A percentile compares a stretch with the other conserved stretches of the same genome.
These are phyloP conservation scores for Danio aesculapii DNA, from an alignment of 2,797 vertebrate species.

Conservation along the genomic window DNA sequence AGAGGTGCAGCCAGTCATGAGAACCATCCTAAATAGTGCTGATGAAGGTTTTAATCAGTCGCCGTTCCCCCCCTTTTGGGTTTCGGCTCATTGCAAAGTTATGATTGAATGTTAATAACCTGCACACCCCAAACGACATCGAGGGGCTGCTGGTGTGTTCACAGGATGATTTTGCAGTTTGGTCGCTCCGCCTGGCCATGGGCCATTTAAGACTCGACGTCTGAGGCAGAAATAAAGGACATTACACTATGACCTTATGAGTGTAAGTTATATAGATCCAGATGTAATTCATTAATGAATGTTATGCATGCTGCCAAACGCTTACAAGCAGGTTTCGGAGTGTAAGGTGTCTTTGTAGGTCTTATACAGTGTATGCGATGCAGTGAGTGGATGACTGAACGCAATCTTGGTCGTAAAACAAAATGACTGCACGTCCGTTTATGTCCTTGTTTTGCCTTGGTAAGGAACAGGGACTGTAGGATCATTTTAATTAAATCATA, in stretches of 20 bases:
- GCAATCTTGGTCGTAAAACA: constrained; percentile 31
- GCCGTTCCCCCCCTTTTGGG: constrained; percentile 78
- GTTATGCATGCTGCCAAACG: constrained; percentile 66
- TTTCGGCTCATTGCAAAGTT: constrained; percentile 84
- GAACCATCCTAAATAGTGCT: constrained; percentile 80
- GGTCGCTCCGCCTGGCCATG: constrained; percentile 79
- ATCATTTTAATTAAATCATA: constrained; percentile 19
- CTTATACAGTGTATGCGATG: constrained; percentile 14
- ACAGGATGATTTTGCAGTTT: constrained; percentile 84
- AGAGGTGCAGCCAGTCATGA: constrained; percentile 67
- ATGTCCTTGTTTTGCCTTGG: constrained; percentile 27
- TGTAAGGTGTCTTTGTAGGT: constrained; percentile 35
- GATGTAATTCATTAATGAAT: constrained; percentile 75
- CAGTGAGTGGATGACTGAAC: constrained; percentile 33
- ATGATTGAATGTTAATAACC: constrained; percentile 86
- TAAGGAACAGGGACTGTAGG: constrained; percentile 1
- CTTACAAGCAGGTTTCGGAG: constrained; percentile 51
- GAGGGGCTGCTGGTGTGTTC: constrained; percentile 79
- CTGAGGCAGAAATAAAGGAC: constrained; percentile 79
- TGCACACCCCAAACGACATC: constrained; percentile 80
- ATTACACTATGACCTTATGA: constrained; percentile 80
- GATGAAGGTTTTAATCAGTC: constrained; percentile 84
- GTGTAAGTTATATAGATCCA: constrained; percentile 75
- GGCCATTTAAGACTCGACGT: constrained; percentile 83
- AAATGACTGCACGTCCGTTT: constrained; percentile 27